A percentile compares a stretch with the other conserved stretches of the same genome.
Conservation (phyloP, 2,113 vertebrate species). For the Eleginops maclovinus region DNA sequence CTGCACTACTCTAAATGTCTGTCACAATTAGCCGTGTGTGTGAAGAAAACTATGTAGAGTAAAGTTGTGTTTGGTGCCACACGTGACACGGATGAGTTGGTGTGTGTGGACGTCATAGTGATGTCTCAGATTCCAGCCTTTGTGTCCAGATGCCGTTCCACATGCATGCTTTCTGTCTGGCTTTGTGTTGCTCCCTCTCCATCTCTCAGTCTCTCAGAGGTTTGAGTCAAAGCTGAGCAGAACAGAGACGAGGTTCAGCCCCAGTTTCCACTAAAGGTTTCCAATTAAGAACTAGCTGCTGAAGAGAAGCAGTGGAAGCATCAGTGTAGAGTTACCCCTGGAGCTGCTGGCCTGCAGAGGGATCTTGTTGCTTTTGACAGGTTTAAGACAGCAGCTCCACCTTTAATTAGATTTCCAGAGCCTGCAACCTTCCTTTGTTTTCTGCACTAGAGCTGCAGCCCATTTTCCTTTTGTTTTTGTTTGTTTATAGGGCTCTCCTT, state of each 20-base stretch:
- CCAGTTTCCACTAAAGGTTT: slow-evolving; percentile 54
- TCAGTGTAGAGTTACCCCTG: slow-evolving; percentile 64
- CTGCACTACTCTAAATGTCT: slow-evolving; percentile 23
- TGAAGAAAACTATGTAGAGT: slow-evolving; percentile 8
- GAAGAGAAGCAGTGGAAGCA: slow-evolving; percentile 47
- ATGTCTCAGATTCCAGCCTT: slow-evolving; percentile 82
- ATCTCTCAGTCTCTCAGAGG: slow-evolving; percentile 49
- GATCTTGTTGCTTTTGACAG: slow-evolving; percentile 74
- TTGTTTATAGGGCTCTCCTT: slow-evolving; percentile 20
- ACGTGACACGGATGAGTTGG: slow-evolving; percentile 26
- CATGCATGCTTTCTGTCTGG: slow-evolving; percentile 71
- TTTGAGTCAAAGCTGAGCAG: slow-evolving; percentile 47
- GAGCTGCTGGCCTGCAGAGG: slow-evolving; percentile 46
- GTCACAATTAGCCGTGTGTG: slow-evolving; percentile 23
- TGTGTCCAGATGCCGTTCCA: slow-evolving; percentile 85
- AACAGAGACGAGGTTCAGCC: slow-evolving; percentile 27
- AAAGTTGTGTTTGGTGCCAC: not conserved
- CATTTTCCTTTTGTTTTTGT: slow-evolving; percentile 19
- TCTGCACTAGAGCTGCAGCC: slow-evolving; percentile 5
- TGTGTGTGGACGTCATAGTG: slow-evolving; percentile 46
- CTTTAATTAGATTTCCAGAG: slow-evolving; percentile 76
- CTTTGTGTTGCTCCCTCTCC: slow-evolving; percentile 58
- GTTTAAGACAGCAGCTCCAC: slow-evolving; percentile 68
- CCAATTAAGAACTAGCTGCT: slow-evolving; percentile 26
- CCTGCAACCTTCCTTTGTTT: slow-evolving; percentile 61